These are phyloP conservation scores for Hiodon tergisus DNA, from an alignment of 2,113 vertebrate species.

Conservation along the genomic window DNA sequence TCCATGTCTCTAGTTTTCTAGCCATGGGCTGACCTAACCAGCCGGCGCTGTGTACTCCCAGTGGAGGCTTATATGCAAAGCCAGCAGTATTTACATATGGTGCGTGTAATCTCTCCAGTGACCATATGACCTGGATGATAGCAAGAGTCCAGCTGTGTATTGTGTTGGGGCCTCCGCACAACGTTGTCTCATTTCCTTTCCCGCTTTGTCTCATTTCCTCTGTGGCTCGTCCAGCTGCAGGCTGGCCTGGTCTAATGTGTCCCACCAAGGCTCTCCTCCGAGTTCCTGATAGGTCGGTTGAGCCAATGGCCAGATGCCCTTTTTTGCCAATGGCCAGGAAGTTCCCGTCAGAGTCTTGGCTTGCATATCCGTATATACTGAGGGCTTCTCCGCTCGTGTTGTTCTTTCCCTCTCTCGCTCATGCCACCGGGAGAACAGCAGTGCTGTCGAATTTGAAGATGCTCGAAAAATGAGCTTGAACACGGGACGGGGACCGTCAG, in stretches of 20 bases:
- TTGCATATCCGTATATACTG: too few species aligned
- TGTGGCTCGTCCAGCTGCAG: slow-evolving; percentile 23
- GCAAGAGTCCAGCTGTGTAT: slow-evolving; percentile 34
- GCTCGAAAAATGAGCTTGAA: slow-evolving; percentile 19
- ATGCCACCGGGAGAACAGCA: too few species aligned
- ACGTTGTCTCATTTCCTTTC: slow-evolving; percentile 26
- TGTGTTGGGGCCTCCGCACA: slow-evolving; percentile 25
- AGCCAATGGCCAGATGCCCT: slow-evolving; percentile 12
- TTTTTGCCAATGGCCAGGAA: slow-evolving; percentile 1
- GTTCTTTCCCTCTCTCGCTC: too few species aligned
- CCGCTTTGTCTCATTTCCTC: slow-evolving; percentile 12
- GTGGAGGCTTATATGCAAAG: slow-evolving; percentile 38
- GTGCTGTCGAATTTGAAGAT: too few species aligned
- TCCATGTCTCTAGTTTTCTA: not conserved
- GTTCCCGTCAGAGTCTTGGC: not conserved
- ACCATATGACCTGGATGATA: slow-evolving; percentile 49
- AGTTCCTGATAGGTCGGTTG: slow-evolving; percentile 22
- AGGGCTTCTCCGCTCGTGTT: too few species aligned
- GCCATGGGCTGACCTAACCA: not conserved
- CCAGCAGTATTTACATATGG: slow-evolving; percentile 44
- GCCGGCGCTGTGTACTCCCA: not conserved
- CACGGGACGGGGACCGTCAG: slow-evolving; percentile 6
- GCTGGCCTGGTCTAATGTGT: slow-evolving; percentile 22
- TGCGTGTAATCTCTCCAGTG: slow-evolving; percentile 41
- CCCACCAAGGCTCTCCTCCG: slow-evolving; percentile 27